phyloP scores from a whole-genome alignment of 2,888 invertebrate genomes.

The Drosophila dives region DNA sequence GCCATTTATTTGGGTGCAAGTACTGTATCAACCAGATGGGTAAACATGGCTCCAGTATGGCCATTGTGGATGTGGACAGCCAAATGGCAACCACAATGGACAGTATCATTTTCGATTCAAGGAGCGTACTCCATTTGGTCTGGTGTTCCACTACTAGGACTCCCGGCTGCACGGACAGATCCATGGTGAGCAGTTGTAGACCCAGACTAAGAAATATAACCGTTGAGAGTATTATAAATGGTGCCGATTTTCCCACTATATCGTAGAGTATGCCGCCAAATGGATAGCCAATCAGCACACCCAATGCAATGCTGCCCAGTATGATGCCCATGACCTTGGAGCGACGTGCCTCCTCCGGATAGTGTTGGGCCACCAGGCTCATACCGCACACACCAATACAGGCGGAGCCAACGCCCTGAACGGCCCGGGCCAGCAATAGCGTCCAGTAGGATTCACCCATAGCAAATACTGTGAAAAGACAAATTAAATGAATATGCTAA shows the following conservation, averaged over 20 bases:
- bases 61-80: conserved; percentile 92
- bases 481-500: conserved; percentile 25
- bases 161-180: conserved; percentile 82
- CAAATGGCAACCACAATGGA: conserved; percentile 89
- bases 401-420: conserved; percentile 93
- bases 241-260: conserved; percentile 90
- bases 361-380: conserved; percentile 89
- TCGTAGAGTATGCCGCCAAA: conserved; percentile 92
- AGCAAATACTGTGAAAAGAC: conserved; percentile 88
- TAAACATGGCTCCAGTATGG: conserved; percentile 92
- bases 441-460: conserved; percentile 89
- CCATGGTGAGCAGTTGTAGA: conserved; percentile 82
- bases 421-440: conserved; percentile 90
- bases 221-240: conserved; percentile 89
- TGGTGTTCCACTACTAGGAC: conserved; percentile 69
- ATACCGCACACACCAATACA: conserved; percentile 92
- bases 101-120: conserved; percentile 88
- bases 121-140: conserved; percentile 86
- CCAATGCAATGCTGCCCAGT: conserved; percentile 92
- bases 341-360: conserved; percentile 84
- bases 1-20: conserved; percentile 86
- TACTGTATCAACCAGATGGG: conserved; percentile 91
- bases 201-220: conserved; percentile 86
- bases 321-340: conserved; percentile 92
- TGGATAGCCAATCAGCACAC: conserved; percentile 93